phyloP scores from a whole-genome alignment of 2,113 vertebrate species.

The Spea multiplicata region DNA sequence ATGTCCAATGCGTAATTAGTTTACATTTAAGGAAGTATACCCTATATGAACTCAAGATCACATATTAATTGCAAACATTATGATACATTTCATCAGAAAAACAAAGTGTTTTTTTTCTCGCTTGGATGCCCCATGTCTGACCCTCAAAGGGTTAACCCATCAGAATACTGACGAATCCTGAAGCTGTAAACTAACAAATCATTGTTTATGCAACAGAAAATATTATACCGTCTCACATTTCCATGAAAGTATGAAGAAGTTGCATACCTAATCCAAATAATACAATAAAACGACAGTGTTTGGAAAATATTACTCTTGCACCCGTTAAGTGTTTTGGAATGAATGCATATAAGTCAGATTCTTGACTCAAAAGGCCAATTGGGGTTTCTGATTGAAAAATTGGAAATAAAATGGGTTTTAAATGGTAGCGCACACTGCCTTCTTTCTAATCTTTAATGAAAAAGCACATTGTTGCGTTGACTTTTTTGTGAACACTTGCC shows the following conservation, averaged over 20 bases:
- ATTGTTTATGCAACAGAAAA: conserved; percentile 54
- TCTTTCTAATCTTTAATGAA: too few relatives aligned
- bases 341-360: too few relatives aligned
- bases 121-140: too few relatives aligned
- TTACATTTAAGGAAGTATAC: conserved; percentile 54
- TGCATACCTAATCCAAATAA: conserved; percentile 64
- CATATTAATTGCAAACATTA: conserved; percentile 45
- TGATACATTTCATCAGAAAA: not conserved
- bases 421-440: too few relatives aligned
- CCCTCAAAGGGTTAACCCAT: not conserved
- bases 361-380: too few relatives aligned
- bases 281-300: not conserved
- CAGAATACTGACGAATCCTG: conserved; percentile 50
- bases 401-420: too few relatives aligned
- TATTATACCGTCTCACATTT: conserved; percentile 49
- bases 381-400: too few relatives aligned
- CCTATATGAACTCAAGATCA: conserved; percentile 55
- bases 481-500: too few relatives aligned
- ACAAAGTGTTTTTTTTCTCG: not conserved
- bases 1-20: conserved; percentile 19
- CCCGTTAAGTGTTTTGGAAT: too few relatives aligned
- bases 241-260: conserved; percentile 51
- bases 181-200: conserved; percentile 63
- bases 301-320: too few relatives aligned
- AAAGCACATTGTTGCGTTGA: too few relatives aligned